These are phyloP conservation scores for Phrynocephalus forsythii DNA, from an alignment of 2,797 vertebrate species.

Conservation along the genomic window DNA sequence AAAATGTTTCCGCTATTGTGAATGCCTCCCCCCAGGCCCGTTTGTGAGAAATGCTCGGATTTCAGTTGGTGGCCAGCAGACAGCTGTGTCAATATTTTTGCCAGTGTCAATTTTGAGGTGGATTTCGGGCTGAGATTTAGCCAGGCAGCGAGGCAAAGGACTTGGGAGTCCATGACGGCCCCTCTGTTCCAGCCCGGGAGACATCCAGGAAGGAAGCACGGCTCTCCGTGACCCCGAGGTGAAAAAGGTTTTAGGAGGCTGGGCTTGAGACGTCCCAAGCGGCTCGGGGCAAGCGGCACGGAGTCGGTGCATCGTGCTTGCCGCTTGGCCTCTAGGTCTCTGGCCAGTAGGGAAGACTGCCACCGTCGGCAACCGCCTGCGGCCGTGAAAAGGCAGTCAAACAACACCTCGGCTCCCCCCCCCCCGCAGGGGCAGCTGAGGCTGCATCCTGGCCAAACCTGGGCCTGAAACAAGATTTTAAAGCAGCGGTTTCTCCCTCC, in stretches of 20 bases:
- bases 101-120: not conserved
- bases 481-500: not conserved
- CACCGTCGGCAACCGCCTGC: not conserved
- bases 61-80: not conserved
- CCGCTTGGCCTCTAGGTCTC: no score
- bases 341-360: no score
- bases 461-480: not conserved
- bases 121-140: not conserved
- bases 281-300: no score
- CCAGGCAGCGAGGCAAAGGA: no score
- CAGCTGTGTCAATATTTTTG: not conserved
- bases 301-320: no score
- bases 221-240: not conserved
- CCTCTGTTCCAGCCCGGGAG: no score
- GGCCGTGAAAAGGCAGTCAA: not conserved
- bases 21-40: not conserved
- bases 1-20: no score
- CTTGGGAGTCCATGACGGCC: no score
- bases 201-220: no score
- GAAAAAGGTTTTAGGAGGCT: no score
- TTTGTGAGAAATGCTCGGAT: not conserved
- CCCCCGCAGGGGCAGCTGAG: not conserved
- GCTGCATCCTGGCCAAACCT: not conserved
- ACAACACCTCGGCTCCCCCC: not conserved
- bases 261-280: not conserved